Base-by-base conservation (phyloP, 2,888 invertebrate species). In the Pandemis heparana region DNA sequence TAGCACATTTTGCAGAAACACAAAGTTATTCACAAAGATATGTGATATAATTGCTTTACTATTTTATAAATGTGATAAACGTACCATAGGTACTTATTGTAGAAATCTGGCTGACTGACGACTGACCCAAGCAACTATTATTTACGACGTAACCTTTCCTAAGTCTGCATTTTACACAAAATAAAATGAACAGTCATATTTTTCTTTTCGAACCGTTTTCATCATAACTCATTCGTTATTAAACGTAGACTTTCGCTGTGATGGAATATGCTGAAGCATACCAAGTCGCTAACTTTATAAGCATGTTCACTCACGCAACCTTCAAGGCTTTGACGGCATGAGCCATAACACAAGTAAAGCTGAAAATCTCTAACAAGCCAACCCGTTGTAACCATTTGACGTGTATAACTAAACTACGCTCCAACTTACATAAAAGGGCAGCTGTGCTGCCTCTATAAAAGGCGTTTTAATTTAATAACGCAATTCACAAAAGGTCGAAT, bases 301-400 rank as follows among this genome's bases (percentile, higher is more conserved):
- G 18, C 23, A 76, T 75, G 72, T 70, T 72, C 74, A 76, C 74
- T 74, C 76, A 76, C 76, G 75, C 76, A 74, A 73, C 66, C 75
- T 72, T 76, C 72, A 75, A 75, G 66, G 61, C 61, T 61, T 48
- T 51, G 18, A 46, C 60, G 68, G 60, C 60, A 60, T 68, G n/a
- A 46, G 46, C 66, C 41, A 63, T 53, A 53, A 39, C 65, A 65
- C 48, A 39, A 53, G 56, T 59, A 68, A 63, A 48, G 32, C 12
- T 48, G 32, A 16, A 43, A 68, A 68, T 61, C 23, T 60, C 48
- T 18, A 60, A 60, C 68, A 32, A 68, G 38, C 60, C 48, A n/a
- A n/a, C n/a, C 41, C 43, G 43, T 16, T 43, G 32, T 59, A 60
- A 68, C 67, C 12, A 59, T 59, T 5, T 59, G 59, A 59, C 67